Evolutionary conservation across 1,140 invertebrate genomes (phyloP).

Genomic region (Aradophagus sp.): DNA sequence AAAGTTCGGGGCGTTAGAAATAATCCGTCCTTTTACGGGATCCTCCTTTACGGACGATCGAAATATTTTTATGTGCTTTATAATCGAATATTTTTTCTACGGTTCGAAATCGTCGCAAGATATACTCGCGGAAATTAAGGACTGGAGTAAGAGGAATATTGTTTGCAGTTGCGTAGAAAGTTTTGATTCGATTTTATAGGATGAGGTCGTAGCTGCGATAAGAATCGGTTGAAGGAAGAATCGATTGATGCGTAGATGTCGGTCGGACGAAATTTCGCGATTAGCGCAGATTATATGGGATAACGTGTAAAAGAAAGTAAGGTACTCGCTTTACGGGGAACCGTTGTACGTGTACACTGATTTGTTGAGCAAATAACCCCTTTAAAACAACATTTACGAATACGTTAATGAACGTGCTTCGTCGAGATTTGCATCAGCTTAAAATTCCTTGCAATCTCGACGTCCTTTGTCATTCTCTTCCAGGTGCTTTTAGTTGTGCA

Average conservation of each 20-base stretch:
- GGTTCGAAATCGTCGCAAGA: too few species aligned
- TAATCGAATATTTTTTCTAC: constrained; percentile 1
- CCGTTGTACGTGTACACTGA: constrained; percentile 50
- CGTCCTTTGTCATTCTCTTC: constrained; percentile 57
- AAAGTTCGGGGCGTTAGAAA: too few species aligned
- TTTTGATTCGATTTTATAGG: too few species aligned
- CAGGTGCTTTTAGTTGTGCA: constrained; percentile 59
- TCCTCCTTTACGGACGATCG: too few species aligned
- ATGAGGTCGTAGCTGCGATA: too few species aligned
- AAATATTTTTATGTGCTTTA: constrained; percentile 7
- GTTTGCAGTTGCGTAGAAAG: too few species aligned
- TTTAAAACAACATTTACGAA: constrained; percentile 57
- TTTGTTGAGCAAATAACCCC: constrained; percentile 60
- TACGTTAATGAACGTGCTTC: constrained; percentile 58
- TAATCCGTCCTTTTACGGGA: too few species aligned
- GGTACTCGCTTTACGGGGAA: constrained; percentile 31
- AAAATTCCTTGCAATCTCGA: constrained; percentile 57
- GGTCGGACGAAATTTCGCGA: too few species aligned
- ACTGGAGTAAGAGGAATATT: too few species aligned
- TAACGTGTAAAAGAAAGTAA: constrained; percentile 29
- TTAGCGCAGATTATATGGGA: constrained; percentile 34
- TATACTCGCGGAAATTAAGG: too few species aligned
- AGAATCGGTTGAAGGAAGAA: too few species aligned
- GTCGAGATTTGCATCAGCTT: constrained; percentile 62
- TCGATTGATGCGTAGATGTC: too few species aligned